Base-by-base conservation (phyloP, 92 coral and sea anemone genomes). In the Palythoa grandiflora region DNA sequence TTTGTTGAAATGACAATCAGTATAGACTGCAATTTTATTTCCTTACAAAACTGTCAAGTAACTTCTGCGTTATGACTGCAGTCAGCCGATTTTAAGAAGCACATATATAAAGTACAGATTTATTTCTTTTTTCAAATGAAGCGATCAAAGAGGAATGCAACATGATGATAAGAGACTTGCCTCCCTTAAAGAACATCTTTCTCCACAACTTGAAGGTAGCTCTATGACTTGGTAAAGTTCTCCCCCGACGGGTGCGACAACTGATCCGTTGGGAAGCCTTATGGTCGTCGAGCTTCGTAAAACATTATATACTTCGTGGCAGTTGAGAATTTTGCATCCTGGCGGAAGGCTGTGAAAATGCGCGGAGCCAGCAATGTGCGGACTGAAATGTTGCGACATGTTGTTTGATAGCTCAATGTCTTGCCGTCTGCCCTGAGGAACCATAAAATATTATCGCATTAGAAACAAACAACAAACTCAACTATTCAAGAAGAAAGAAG, bases 181-280 rank as follows among this genome's bases (percentile, higher is more conserved):
- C 92, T 93, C 93, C 40, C 66, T 84, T n/a, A 83, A 37, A 11
- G 95, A 84, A 15, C 98, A 95, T 9, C 90, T 93, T n/a, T 95
- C 96, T 74, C 90, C 94, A 51, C 98, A 95, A 47, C 89, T 92
- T 28, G 96, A 73, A 1, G 98, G 98, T 39, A 95, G 87, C 78
- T 95, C 98, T 48, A 95, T 89, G 3, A 95, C 98, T 92, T 95
- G 98, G 85, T 95, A 95, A 5, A 95, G 91, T 50, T 95, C 98
- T 2, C 98, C 96, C 2, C 98, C 98, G 73, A 95, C 66, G 3
- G 98, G 98, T 1, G 98, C 92, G 47, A 95, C 91, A 15, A 95
- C 63, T 6, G 98, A 93, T 0, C 98, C 98, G 38, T 95, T 91
- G 28, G 98, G 96, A 77, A 95, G 90, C 37, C 96, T 87, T 88